Conservation (phyloP, 2,888 invertebrate species). For the Oxyscelio sp. region DNA sequence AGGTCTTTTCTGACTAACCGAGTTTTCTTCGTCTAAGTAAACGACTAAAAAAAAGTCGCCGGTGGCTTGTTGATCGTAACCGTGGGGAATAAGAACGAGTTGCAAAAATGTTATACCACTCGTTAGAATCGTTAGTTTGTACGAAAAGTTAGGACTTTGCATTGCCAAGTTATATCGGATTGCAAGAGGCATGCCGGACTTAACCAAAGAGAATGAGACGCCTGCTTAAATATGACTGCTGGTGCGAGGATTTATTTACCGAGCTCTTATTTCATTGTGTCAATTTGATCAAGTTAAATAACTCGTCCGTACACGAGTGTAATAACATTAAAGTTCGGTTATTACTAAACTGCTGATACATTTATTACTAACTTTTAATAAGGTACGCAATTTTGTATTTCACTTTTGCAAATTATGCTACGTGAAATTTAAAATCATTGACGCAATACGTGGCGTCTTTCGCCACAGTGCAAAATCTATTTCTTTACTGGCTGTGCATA, state of each 20-base stretch:
- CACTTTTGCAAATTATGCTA: no score
- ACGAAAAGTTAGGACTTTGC: constrained; percentile 68
- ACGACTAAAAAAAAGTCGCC: constrained; percentile 66
- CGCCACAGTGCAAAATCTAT: constrained; percentile 83
- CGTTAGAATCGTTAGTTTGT: constrained; percentile 52
- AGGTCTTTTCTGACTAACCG: constrained; percentile 76
- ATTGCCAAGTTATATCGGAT: constrained; percentile 60
- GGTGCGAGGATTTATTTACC: constrained; percentile 17
- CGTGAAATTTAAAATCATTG: constrained; percentile 11
- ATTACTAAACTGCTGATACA: no score
- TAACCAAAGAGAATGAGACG: constrained; percentile 51
- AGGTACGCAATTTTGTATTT: no score
- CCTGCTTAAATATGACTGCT: constrained; percentile 1
- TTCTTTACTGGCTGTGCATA: constrained; percentile 85
- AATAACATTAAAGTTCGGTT: neutral
- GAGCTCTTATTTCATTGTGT: constrained; percentile 10
- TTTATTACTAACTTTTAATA: no score
- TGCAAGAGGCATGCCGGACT: constrained; percentile 14
- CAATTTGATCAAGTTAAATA: constrained; percentile 19
- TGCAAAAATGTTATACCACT: constrained; percentile 47
- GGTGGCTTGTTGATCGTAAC: constrained; percentile 83
- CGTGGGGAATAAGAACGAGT: constrained; percentile 83
- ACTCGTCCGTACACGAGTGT: no score
- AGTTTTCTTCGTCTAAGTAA: constrained; percentile 82
- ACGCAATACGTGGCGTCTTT: constrained; percentile 6